A percentile compares a stretch with the other conserved stretches of the same genome.
These are phyloP conservation scores for Microctonus hyperodae DNA, from an alignment of 2,888 invertebrate genomes.

Conservation along the genomic window DNA sequence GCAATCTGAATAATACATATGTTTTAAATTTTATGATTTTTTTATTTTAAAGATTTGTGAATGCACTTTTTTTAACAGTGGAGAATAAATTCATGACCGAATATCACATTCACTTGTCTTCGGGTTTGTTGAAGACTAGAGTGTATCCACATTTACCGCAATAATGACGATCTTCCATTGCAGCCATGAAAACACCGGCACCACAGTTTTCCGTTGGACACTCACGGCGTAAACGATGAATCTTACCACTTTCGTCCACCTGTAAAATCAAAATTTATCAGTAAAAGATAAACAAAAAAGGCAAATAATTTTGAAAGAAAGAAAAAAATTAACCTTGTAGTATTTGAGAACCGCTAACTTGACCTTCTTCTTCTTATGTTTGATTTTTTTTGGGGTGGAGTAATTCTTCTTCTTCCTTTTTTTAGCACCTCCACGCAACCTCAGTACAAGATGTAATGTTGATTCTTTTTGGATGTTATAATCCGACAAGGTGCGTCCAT, in stretches of 20 bases:
- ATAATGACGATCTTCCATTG: constrained; percentile 98
- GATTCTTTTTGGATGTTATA: constrained; percentile 97
- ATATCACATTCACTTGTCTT: constrained; percentile 73
- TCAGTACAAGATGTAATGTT: constrained; percentile 85
- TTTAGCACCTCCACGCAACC: constrained; percentile 97
- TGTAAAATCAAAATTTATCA: constrained; percentile 58
- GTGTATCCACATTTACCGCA: constrained; percentile 99
- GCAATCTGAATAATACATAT: no score
- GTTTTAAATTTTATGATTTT: no score
- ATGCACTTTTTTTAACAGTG: constrained; percentile 9
- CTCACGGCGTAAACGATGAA: constrained; percentile 94
- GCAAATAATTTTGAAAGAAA: no score
- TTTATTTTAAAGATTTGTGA: constrained; percentile 17
- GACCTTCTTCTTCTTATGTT: constrained; percentile 99
- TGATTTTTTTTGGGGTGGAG: constrained; percentile 99
- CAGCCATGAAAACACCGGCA: constrained; percentile 99
- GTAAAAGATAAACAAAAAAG: constrained; percentile 13
- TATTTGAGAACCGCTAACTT: constrained; percentile 98
- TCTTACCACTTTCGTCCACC: constrained; percentile 99
- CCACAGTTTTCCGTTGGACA: constrained; percentile 97
- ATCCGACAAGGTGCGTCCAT: constrained; percentile 91
- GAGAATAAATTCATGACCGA: constrained; percentile 25
- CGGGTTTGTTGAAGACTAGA: constrained; percentile 93
- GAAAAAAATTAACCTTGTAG: constrained; percentile 99
- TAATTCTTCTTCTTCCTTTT: constrained; percentile 99